phyloP scores from a whole-genome alignment of 1,140 invertebrate species.

The Drosophila teissieri region DNA sequence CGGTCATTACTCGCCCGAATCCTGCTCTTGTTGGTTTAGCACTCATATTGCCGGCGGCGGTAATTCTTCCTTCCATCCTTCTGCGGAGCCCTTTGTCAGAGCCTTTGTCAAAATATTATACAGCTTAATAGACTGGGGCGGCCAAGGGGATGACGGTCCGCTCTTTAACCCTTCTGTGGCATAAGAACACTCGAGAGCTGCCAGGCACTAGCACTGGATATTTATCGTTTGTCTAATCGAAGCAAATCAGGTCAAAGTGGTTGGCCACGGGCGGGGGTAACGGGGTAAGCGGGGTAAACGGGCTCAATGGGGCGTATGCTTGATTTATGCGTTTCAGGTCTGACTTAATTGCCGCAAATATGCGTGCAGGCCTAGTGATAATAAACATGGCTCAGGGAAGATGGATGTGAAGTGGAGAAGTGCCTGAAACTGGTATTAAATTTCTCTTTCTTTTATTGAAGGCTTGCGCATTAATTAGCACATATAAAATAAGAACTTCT shows the following conservation, averaged over 20 bases:
- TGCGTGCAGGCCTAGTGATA: conserved; percentile 41
- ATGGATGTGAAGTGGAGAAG: conserved; percentile 30
- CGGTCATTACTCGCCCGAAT: conserved; percentile 44
- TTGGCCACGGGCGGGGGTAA: neutral
- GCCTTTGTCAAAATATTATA: conserved; percentile 60
- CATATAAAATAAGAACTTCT: neutral
- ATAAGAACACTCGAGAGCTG: conserved; percentile 49
- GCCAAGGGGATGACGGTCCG: conserved; percentile 7
- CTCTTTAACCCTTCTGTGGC: conserved; percentile 56
- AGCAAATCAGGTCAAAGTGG: conserved; percentile 59
- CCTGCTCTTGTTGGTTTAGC: conserved; percentile 43
- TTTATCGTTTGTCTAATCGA: conserved; percentile 73
- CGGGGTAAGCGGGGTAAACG: neutral
- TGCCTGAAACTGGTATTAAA: neutral
- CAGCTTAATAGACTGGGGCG: conserved; percentile 59
- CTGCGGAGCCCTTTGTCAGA: conserved; percentile 9
- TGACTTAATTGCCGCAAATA: conserved; percentile 68
- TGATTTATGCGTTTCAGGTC: conserved; percentile 59
- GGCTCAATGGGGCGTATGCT: conserved; percentile 64
- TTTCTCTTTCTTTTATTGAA: neutral
- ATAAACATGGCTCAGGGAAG: conserved; percentile 45
- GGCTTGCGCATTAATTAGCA: no score
- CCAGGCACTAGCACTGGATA: conserved; percentile 26
- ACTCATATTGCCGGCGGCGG: conserved; percentile 57
- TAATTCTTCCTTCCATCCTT: conserved; percentile 52